A percentile compares a stretch with the other conserved stretches of the same genome.
These are phyloP conservation scores for Unio pictorum DNA, from an alignment of 2,888 invertebrate species.

Conservation along the genomic window DNA sequence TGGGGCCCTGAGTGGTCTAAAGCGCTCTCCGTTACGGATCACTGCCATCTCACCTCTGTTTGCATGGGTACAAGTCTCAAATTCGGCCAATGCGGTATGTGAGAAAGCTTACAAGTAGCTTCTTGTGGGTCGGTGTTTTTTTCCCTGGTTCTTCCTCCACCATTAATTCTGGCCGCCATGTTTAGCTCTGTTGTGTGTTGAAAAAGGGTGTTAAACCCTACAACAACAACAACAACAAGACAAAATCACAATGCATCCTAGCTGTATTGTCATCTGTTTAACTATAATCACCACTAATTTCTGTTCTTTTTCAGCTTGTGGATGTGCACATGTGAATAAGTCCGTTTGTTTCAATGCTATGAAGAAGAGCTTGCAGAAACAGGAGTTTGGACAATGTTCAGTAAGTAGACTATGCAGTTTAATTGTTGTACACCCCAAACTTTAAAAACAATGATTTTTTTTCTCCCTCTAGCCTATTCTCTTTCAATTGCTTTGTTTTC, in stretches of 20 bases:
- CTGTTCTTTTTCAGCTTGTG: slow-evolving; percentile 27
- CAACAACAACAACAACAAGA: no score
- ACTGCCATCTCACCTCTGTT: no score
- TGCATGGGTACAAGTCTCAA: no score
- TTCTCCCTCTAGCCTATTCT: not conserved
- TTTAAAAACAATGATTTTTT: not conserved
- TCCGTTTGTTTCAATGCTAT: slow-evolving; percentile 61
- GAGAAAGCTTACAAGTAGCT: no score
- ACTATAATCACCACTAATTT: not conserved
- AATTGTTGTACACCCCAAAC: not conserved
- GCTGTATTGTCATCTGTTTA: not conserved
- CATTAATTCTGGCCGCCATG: no score
- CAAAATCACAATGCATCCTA: not conserved
- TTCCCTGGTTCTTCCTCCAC: no score
- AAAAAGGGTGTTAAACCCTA: no score
- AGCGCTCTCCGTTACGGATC: no score
- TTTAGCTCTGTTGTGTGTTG: no score
- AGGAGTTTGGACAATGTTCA: slow-evolving; percentile 58
- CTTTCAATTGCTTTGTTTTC: not conserved
- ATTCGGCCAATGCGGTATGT: no score
- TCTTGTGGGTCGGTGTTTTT: no score
- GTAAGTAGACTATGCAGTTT: slow-evolving; percentile 45
- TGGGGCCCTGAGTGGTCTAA: no score
- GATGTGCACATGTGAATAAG: slow-evolving; percentile 64
- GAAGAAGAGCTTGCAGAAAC: slow-evolving; percentile 59